Percentiles rank a stretch among this genome's conserved stretches.
phyloP scores from a whole-genome alignment of 1,140 invertebrate genomes.

The Caerostris darwini region DNA sequence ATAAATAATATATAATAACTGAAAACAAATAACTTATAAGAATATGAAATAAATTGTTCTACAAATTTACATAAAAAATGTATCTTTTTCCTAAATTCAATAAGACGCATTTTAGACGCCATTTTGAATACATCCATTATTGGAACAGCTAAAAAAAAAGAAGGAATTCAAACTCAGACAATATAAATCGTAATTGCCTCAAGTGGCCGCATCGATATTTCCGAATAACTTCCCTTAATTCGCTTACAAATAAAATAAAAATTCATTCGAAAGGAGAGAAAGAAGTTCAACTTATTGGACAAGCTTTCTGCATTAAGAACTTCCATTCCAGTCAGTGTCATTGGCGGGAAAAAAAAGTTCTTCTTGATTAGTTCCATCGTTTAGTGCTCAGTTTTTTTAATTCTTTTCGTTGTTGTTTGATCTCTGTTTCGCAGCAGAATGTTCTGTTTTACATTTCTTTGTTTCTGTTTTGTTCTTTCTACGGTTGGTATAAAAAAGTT shows the following conservation, averaged over 20 bases:
- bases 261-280: not conserved
- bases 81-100: not conserved
- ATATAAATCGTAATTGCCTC: constrained; percentile 1
- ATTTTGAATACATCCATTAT: not conserved
- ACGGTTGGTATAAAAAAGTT: not conserved
- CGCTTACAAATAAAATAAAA: not conserved
- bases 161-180: not conserved
- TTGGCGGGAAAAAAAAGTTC: not conserved
- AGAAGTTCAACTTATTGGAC: not conserved
- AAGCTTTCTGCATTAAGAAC: constrained; percentile 21
- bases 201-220: constrained; percentile 19
- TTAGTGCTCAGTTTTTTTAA: not conserved
- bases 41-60: not conserved
- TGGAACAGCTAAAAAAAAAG: not conserved
- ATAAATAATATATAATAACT: too few relatives aligned
- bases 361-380: constrained; percentile 23
- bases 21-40: too few relatives aligned
- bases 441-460: not conserved
- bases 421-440: not conserved
- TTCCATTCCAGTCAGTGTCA: not conserved
- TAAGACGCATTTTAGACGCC: not conserved
- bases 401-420: not conserved
- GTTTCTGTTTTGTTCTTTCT: not conserved
- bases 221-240: not conserved
- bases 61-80: not conserved